Conservation (phyloP, 2,888 invertebrate species). For the Coelopa pilipes region DNA sequence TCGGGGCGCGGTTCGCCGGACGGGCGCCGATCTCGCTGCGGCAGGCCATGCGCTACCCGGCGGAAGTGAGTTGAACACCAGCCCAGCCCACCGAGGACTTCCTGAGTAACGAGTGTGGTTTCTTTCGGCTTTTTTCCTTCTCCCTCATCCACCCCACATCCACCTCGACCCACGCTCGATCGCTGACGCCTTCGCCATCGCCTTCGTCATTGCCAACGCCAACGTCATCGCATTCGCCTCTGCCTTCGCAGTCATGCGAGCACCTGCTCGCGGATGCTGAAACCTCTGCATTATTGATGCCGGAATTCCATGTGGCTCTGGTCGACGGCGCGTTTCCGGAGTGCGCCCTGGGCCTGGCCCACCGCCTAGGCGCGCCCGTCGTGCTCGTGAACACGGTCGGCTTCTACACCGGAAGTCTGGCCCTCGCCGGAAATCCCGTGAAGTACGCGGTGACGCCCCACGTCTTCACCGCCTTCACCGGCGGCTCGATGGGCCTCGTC, state of each 20-base stretch:
- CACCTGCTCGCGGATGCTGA: conserved; percentile 74
- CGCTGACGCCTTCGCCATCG: no score
- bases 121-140: not conserved
- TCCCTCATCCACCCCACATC: no score
- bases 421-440: conserved; percentile 78
- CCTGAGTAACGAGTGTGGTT: not conserved
- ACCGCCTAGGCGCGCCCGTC: conserved; percentile 76
- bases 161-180: no score
- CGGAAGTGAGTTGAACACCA: conserved; percentile 67
- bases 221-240: not conserved
- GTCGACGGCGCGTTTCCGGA: conserved; percentile 81
- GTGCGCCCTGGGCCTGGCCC: conserved; percentile 77
- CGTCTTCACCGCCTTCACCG: conserved; percentile 74
- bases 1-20: conserved; percentile 78
- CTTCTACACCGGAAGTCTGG: conserved; percentile 76
- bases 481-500: conserved; percentile 72
- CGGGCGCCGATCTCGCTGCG: conserved; percentile 75
- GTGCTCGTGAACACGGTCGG: conserved; percentile 85
- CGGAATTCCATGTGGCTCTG: conserved; percentile 73
- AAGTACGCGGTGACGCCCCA: conserved; percentile 81
- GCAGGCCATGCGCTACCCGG: conserved; percentile 77
- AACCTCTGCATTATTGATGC: conserved; percentile 66
- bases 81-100: not conserved
- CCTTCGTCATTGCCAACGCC: no score
- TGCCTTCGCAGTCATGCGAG: conserved; percentile 72